Base-by-base conservation (phyloP, 2,797 vertebrate genomes). In the Microctenopoma steveboyesi region DNA sequence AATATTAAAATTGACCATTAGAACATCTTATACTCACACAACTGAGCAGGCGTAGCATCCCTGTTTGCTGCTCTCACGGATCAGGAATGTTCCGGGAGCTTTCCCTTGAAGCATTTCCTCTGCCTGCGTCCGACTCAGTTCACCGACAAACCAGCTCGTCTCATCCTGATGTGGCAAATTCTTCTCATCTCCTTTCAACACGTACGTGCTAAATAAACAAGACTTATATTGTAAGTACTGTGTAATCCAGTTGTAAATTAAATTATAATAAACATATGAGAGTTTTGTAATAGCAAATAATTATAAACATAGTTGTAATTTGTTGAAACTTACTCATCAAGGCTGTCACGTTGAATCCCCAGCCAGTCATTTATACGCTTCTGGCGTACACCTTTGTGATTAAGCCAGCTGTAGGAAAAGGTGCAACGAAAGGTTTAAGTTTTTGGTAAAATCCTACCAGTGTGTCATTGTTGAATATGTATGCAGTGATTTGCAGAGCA, bases 281-380 rank as follows among this genome's bases (percentile, higher is more conserved):
- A 33, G 30, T 33, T 30, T 22, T 22, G 22, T 22, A 22, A 22
- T 22, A 22, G 22, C 2, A 22, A 22, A 22, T 22, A 22, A 22
- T 22, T 22, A 22, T 50, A 7, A 54, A 33, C 7, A 13, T 9
- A 1, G 0, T 14, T 12, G 49, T 14, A 22, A 43, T 33, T 7
- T 15, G 11, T 11, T 14, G 18, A 28, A 64, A 97, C 97, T 91
- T 93, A 99, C 98, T 98, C 98, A 68, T 98, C 97, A 16, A 94
- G 92, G 87, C 94, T 97, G 86, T 98, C 96, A 11, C 93, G 97
- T 89, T 95, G 96, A 83, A 98, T 95, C 69, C 98, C 98, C 64
- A 99, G 95, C 98, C 98, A 99, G 88, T 97, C 96, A 0, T 98
- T 98, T 74, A 99, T 98, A 85, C 95, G 93, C 93, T 97, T 99